Base-by-base conservation (phyloP, 2,888 invertebrate genomes). In the Hedychridium roseum region DNA sequence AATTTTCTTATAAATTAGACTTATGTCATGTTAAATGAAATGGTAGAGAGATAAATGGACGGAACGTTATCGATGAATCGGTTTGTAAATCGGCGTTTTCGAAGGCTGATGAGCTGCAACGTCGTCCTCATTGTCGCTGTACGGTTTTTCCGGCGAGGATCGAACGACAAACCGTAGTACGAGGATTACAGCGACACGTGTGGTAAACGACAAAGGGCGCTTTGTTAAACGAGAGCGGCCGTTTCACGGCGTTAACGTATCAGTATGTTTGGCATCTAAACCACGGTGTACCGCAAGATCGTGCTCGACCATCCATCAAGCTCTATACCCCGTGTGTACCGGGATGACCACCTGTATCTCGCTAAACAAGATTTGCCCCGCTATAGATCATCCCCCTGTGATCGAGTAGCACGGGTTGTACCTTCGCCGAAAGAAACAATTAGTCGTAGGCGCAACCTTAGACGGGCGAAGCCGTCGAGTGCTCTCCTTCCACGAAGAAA, bases 251-350 rank as follows among this genome's bases (percentile, higher is more conserved):
- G 51, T 50, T 54, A 54, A 52, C 58, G 54, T 51, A 60, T 55
- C 54, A 41, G 54, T 63, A 57, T 60, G 60, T 63, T 62, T 62
- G 60, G 44, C 57, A 57, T 57, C 60, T 56, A 46, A 58, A 50
- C 50, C 43, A 54, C 41, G 54, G 50, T 49, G 43, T 37, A 51
- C 52, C 61, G 41, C 61, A 64, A 61, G 64, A 64, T 64, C 54
- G 61, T 48, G 31, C 42, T 3, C 30, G 39, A 43, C 45, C 50
- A 59, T 64, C 58, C 64, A 64, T 64, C 63, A 64, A 48, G 50
- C 54, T 56, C 60, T 56, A 60, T 56, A 56, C 50, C 52, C 44
- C 30, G 45, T 40, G 5, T 15, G 40, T 54, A 48, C 54, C n/a
- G 43, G 50, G 50, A 50, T 54, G 49, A 53, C 56, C 63, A 63